A percentile compares a stretch with the other conserved stretches of the same genome.
Conservation (phyloP, 2,113 vertebrate species). For the Coturnix japonica region DNA sequence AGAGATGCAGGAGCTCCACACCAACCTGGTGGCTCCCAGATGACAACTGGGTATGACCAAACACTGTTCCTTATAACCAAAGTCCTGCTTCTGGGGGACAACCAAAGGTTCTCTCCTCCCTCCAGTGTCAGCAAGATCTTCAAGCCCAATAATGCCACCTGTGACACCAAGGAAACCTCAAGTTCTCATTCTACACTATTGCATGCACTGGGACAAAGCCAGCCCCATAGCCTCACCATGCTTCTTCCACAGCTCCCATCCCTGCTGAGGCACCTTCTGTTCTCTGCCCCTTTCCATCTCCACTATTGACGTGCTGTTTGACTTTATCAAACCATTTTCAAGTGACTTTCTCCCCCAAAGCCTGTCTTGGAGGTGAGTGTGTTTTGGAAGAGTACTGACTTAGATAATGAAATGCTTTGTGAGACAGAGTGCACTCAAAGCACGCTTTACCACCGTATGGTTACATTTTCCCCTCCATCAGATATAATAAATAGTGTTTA, state of each 20-base stretch:
- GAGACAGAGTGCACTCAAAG: background rate
- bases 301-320: background rate
- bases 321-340: background rate
- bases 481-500: conserved; percentile 65
- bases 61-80: background rate
- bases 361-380: background rate
- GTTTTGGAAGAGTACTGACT: conserved; percentile 9
- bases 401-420: background rate
- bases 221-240: rapidly evolving
- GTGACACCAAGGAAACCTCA: background rate
- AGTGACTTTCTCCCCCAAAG: background rate
- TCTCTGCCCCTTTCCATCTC: background rate
- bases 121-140: background rate
- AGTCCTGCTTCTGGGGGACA: background rate
- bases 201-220: background rate
- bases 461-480: conserved; percentile 36
- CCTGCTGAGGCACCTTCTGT: background rate
- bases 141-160: background rate
- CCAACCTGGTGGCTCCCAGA: background rate
- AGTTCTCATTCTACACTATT: background rate
- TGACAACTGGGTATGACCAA: background rate
- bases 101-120: background rate
- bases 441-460: conserved; percentile 22
- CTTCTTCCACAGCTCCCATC: rapidly evolving
- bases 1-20: background rate